Conservation (phyloP, 2,113 vertebrate genomes). For the Rhodinocichla rosea region DNA sequence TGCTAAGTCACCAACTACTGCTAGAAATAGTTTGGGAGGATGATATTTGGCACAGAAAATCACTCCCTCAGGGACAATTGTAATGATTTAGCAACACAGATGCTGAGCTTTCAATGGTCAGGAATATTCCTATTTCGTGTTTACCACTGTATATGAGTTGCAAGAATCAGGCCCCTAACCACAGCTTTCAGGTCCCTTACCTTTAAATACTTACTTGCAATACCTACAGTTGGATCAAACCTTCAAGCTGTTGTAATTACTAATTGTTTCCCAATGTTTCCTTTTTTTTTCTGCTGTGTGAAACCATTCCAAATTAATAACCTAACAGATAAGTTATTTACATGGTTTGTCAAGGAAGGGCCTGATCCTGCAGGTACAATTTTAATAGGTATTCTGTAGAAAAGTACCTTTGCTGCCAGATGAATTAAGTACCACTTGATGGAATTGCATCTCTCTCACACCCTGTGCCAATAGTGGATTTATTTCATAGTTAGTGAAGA, state of each 20-base stretch:
- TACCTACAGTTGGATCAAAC: not conserved
- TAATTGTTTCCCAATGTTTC: not conserved
- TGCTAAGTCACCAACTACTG: accelerated
- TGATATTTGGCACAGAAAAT: not conserved
- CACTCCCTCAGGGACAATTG: not conserved
- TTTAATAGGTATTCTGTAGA: not conserved
- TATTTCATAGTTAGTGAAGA: not conserved
- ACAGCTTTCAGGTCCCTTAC: not conserved
- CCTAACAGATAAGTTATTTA: not conserved
- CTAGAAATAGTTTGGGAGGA: not conserved
- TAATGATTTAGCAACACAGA: not conserved
- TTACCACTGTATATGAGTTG: not conserved
- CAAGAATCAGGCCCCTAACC: not conserved
- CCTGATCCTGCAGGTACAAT: not conserved
- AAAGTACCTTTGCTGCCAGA: not conserved
- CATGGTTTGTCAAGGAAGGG: not conserved
- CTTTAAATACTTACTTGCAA: not conserved
- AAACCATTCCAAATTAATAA: not conserved
- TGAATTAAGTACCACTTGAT: not conserved
- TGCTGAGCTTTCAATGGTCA: not conserved
- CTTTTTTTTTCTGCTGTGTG: not conserved
- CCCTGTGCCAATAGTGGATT: not conserved
- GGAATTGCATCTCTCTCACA: not conserved
- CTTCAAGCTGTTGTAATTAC: not conserved
- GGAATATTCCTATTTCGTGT: not conserved